A percentile compares a stretch with the other conserved stretches of the same genome.
Evolutionary conservation across 2,113 vertebrate genomes (phyloP).

Genomic region (Mormoops blainvillei): DNA sequence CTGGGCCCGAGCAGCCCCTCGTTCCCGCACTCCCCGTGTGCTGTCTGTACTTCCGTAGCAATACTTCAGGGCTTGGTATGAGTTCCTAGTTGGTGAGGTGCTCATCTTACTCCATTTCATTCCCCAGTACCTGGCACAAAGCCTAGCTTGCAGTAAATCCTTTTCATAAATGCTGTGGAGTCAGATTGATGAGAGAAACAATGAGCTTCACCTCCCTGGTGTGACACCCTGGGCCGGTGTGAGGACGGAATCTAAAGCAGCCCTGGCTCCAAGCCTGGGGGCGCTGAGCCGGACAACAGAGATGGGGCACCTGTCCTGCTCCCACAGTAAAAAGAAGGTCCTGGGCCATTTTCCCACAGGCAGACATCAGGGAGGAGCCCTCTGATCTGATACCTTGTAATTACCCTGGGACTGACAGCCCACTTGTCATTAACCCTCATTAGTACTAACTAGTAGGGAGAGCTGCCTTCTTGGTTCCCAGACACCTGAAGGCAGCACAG

Average conservation of each 20-base stretch:
- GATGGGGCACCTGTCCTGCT: background rate
- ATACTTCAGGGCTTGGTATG: background rate
- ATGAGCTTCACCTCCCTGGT: slow-evolving; percentile 1
- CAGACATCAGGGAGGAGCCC: background rate
- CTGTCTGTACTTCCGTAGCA: background rate
- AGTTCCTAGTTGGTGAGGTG: background rate
- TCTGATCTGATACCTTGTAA: slow-evolving; percentile 7
- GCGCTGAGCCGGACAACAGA: background rate
- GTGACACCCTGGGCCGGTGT: background rate
- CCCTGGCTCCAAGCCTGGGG: slow-evolving; percentile 17
- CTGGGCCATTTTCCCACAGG: slow-evolving; percentile 33
- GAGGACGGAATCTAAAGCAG: background rate
- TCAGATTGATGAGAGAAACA: slow-evolving; percentile 12
- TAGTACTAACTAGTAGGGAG: slow-evolving; percentile 24
- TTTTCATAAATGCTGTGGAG: slow-evolving; percentile 39
- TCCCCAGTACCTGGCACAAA: background rate
- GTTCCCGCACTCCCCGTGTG: background rate
- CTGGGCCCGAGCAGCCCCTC: background rate
- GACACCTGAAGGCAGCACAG: background rate
- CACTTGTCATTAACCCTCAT: slow-evolving; percentile 30
- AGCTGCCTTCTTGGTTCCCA: background rate
- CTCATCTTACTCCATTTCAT: background rate
- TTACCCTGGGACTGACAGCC: slow-evolving; percentile 2
- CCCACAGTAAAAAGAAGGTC: background rate
- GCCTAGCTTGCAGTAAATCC: slow-evolving; percentile 32